Percentiles rank a stretch among this genome's conserved stretches.
Conservation (phyloP, 2,797 vertebrate species). For the Poeciliopsis turneri region DNA sequence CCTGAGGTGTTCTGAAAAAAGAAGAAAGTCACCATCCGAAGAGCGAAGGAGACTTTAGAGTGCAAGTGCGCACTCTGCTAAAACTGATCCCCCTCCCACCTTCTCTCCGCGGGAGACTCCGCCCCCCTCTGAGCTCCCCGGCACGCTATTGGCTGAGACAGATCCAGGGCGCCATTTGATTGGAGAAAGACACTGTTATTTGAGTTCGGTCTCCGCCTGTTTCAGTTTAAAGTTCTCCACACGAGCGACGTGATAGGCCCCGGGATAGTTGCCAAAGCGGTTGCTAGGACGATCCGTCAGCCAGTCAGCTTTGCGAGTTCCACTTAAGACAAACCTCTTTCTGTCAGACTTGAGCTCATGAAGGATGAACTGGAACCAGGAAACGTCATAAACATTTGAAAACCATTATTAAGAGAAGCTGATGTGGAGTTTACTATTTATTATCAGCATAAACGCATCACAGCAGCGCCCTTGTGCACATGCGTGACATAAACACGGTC, state of each 20-base stretch:
- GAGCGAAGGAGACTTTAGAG: slow-evolving; percentile 34
- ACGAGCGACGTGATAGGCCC: slow-evolving; percentile 60
- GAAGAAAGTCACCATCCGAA: slow-evolving; percentile 52
- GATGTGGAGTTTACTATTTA: neutral
- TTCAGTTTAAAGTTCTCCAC: slow-evolving; percentile 79
- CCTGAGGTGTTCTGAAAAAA: neutral
- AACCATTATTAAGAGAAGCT: neutral
- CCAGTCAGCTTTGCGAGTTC: slow-evolving; percentile 64
- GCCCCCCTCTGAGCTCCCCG: slow-evolving; percentile 20
- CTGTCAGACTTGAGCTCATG: slow-evolving; percentile 33
- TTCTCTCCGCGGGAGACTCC: slow-evolving; percentile 16
- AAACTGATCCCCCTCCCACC: slow-evolving; percentile 34
- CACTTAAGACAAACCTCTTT: slow-evolving; percentile 44
- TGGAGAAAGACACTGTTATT: slow-evolving; percentile 45
- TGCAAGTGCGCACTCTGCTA: slow-evolving; percentile 71
- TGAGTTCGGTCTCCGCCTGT: slow-evolving; percentile 19
- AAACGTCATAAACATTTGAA: slow-evolving; percentile 34
- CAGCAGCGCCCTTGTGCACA: too few relatives aligned
- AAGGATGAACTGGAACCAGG: slow-evolving; percentile 30
- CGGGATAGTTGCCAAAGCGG: slow-evolving; percentile 75
- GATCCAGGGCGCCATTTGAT: neutral
- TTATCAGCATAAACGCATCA: neutral
- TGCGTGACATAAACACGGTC: neutral
- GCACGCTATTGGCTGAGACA: slow-evolving; percentile 66
- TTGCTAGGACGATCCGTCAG: slow-evolving; percentile 76